These are phyloP conservation scores for Chaetodon trifasciatus DNA, from an alignment of 2,797 vertebrate species.

Conservation along the genomic window DNA sequence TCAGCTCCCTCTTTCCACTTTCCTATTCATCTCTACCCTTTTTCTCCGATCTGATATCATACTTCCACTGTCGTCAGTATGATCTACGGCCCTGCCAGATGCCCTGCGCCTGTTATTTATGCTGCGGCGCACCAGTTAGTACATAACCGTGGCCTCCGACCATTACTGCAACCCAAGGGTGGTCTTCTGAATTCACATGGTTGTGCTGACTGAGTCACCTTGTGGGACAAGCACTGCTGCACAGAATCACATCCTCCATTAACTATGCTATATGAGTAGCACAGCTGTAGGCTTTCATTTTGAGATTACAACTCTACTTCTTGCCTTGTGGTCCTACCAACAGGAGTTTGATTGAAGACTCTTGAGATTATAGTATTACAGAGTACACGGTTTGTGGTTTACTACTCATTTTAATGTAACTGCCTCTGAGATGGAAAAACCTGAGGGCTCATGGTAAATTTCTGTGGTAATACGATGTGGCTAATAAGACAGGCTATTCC, in stretches of 20 bases:
- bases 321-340: constrained; percentile 69
- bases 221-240: constrained; percentile 75
- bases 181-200: constrained; percentile 74
- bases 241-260: constrained; percentile 79
- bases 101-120: constrained; percentile 79
- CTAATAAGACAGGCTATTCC: constrained; percentile 76
- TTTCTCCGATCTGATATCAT: constrained; percentile 78
- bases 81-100: constrained; percentile 83
- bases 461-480: constrained; percentile 65
- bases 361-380: constrained; percentile 66
- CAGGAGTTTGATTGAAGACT: constrained; percentile 75
- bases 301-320: constrained; percentile 68
- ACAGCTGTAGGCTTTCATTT: constrained; percentile 76
- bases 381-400: constrained; percentile 70
- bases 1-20: constrained; percentile 61
- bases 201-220: constrained; percentile 82
- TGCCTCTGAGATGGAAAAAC: constrained; percentile 55
- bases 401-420: constrained; percentile 71
- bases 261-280: constrained; percentile 60
- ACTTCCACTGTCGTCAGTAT: constrained; percentile 78
- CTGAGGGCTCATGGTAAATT: constrained; percentile 65
- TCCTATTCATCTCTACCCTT: constrained; percentile 70
- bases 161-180: constrained; percentile 72
- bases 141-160: constrained; percentile 79
- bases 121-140: constrained; percentile 70